Evolutionary conservation across 2,888 invertebrate species (phyloP).

Genomic region (Erebia aethiops): DNA sequence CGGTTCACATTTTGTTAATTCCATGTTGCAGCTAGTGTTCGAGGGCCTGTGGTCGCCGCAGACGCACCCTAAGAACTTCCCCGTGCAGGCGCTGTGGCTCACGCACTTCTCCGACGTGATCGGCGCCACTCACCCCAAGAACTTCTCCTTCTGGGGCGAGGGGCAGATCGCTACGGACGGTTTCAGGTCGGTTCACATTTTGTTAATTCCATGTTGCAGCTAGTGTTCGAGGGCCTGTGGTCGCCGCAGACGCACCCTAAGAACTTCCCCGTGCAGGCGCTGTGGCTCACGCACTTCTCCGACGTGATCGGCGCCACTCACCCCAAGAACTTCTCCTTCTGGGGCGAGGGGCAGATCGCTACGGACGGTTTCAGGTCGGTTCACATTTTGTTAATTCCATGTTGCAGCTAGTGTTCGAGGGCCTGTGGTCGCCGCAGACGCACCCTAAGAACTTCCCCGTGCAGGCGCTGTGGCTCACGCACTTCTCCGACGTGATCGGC

Average conservation of each 20-base stretch:
- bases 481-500: conserved; percentile 98
- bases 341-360: conserved; percentile 94
- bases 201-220: conserved; percentile 63
- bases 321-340: conserved; percentile 93
- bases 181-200: conserved; percentile 85
- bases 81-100: conserved; percentile 90
- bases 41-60: conserved; percentile 97
- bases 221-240: conserved; percentile 97
- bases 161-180: conserved; percentile 94
- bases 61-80: conserved; percentile 98
- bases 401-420: conserved; percentile 91
- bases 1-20: neutral
- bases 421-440: conserved; percentile 96
- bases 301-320: conserved; percentile 98
- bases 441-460: conserved; percentile 98
- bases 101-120: conserved; percentile 99
- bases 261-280: conserved; percentile 92
- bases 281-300: conserved; percentile 97
- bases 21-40: conserved; percentile 86
- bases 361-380: conserved; percentile 92
- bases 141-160: conserved; percentile 96
- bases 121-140: conserved; percentile 95
- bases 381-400: no score
- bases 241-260: conserved; percentile 97
- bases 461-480: conserved; percentile 92